A percentile compares a stretch with the other conserved stretches of the same genome.
These are phyloP conservation scores for Stichodactyla mertensii DNA, from an alignment of 64 coral and sea anemone genomes.

Conservation along the genomic window DNA sequence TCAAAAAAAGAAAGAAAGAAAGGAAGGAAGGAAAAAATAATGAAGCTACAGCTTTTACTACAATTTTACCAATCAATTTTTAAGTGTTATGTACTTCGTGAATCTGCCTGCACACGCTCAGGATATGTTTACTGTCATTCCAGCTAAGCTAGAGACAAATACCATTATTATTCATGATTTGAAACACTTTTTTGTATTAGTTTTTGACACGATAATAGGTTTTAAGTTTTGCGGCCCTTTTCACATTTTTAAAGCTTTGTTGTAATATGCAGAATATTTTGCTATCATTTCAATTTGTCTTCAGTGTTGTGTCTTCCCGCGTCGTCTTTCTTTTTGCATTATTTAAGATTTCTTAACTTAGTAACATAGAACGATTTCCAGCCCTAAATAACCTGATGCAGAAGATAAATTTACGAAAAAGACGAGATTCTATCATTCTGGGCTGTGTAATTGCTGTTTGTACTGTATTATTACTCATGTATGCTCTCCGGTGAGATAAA, in stretches of 20 bases:
- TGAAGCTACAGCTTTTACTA: too few species aligned
- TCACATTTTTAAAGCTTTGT: background rate
- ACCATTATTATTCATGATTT: too few species aligned
- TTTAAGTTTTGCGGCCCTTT: background rate
- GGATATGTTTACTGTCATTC: too few species aligned
- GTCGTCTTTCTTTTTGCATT: background rate
- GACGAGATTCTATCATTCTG: slow-evolving; percentile 68
- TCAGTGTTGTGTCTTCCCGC: slow-evolving; percentile 12
- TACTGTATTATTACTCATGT: slow-evolving; percentile 60
- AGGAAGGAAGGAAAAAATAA: too few species aligned
- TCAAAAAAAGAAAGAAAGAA: too few species aligned
- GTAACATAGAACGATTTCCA: slow-evolving; percentile 75
- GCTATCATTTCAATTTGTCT: slow-evolving; percentile 12
- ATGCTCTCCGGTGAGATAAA: slow-evolving; percentile 42
- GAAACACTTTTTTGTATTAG: too few species aligned
- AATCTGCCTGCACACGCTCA: too few species aligned
- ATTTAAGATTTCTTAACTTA: background rate
- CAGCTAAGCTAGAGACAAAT: too few species aligned
- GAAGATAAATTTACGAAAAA: slow-evolving; percentile 74
- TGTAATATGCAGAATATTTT: background rate
- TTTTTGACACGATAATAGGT: too few species aligned
- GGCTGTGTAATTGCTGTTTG: slow-evolving; percentile 62
- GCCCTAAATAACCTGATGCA: slow-evolving; percentile 98
- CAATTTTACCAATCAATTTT: too few species aligned
- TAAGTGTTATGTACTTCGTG: too few species aligned